Evolutionary conservation across 1,140 invertebrate species (phyloP).

Genomic region (Neuroterus valhalla): DNA sequence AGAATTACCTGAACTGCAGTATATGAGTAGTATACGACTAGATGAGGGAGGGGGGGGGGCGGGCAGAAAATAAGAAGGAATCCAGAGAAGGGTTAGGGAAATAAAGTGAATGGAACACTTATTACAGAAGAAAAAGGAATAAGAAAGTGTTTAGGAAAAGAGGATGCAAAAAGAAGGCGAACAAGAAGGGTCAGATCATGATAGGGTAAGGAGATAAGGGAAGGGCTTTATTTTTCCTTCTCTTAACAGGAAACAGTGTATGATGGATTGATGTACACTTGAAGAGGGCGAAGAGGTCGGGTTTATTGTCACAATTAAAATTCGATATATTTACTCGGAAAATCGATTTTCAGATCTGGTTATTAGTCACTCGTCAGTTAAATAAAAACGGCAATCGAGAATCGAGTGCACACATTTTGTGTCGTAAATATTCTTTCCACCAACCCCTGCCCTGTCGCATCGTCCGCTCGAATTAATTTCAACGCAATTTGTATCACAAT

Average conservation of each 20-base stretch:
- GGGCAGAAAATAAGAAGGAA: no score
- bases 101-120: no score
- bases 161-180: no score
- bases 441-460: neutral
- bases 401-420: constrained; percentile 23
- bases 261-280: neutral
- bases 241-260: constrained; percentile 2
- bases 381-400: constrained; percentile 45
- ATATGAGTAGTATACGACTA: no score
- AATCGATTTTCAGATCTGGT: constrained; percentile 35
- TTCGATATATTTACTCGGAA: constrained; percentile 1
- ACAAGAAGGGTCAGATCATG: no score
- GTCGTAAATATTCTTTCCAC: constrained; percentile 48
- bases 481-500: constrained; percentile 18
- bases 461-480: constrained; percentile 14
- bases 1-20: no score
- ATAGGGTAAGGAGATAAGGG: no score
- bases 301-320: constrained; percentile 10
- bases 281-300: neutral
- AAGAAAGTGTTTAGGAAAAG: no score
- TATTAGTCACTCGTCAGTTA: constrained; percentile 37
- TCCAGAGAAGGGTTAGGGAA: no score
- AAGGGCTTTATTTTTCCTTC: no score
- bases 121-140: no score
- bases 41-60: no score